Base-by-base conservation (phyloP, 2,113 vertebrate species). In the Osmerus eperlanus region DNA sequence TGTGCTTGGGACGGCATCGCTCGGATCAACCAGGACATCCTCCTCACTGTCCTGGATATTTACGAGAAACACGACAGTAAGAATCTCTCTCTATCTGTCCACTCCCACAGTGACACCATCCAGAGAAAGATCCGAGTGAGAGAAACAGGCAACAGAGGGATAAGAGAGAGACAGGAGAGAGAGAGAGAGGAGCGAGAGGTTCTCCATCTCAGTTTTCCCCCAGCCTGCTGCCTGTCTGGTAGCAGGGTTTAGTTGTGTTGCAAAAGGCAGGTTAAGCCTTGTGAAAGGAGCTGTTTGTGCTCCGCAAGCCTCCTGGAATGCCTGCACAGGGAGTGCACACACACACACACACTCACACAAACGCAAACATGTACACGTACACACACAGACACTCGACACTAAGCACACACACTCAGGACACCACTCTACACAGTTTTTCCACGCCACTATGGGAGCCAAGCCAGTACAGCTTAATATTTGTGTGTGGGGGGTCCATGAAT, bases 1-100 rank as follows among this genome's bases (percentile, higher is more conserved):
- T 72, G 81, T 56, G 78, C 73, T 6, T 88, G 84, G 84, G 83
- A 88, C 16, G 78, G 83, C 47, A 85, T 85, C 16, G 76, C 81
- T 59, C 75, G 70, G 3, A 28, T 85, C 32, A 86, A 88, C 15
- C 36, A 83, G 70, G 83, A 86, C 72, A 78, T 81, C 59, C 73
- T 85, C 16, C 73, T 84, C 28, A 83, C 81, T 18, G 74, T 85
- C 80, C 78, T 86, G 41, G 82, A 84, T 54, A 76, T 83, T 60
- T 85, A 76, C 36, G 64, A 81, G 78, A 82, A 77, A 41, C 66
- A 63, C 21, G 60, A 77, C 55, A 68, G 84, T 85, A 75, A 83
- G 80, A 64, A 23, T 18, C 15, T 61, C 32, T 47, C 41, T 47
- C 9, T 47, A 47, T 47, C 32, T 6, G 41, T 47, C 9, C 7